Evolutionary conservation across 2,113 vertebrate genomes (phyloP).

Genomic region (Rhinichthys klamathensis): DNA sequence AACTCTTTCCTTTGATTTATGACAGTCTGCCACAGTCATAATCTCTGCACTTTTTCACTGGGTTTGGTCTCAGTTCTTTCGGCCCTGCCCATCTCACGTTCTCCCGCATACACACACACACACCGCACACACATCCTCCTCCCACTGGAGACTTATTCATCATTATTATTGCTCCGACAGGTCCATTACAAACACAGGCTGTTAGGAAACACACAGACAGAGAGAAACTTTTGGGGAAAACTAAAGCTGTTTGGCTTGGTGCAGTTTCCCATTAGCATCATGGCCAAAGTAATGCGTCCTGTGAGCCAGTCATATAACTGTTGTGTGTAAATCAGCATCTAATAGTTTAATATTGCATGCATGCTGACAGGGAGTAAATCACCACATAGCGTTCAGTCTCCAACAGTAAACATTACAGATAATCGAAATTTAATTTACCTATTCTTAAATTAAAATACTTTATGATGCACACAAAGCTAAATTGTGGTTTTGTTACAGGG

Average conservation of each 20-base stretch:
- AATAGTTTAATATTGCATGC: conserved; percentile 17
- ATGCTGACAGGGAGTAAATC: background rate
- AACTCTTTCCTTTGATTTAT: conserved; percentile 66
- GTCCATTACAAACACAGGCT: conserved; percentile 75
- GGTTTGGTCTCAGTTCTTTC: conserved; percentile 59
- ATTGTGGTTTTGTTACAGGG: background rate
- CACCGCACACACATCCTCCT: conserved; percentile 43
- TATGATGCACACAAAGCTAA: background rate
- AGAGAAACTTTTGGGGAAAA: conserved; percentile 62
- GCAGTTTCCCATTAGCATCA: conserved; percentile 54
- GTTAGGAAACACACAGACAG: conserved; percentile 58
- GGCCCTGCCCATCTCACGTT: conserved; percentile 43
- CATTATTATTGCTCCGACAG: conserved; percentile 75
- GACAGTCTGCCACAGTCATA: conserved; percentile 53
- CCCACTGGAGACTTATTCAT: conserved; percentile 70
- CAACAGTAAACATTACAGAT: conserved; percentile 11
- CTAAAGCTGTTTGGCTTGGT: conserved; percentile 52
- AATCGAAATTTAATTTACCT: background rate
- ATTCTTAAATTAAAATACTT: background rate
- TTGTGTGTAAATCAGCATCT: conserved; percentile 25
- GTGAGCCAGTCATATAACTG: background rate
- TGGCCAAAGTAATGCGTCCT: conserved; percentile 34
- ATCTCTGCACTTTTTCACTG: conserved; percentile 60
- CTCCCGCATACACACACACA: background rate
- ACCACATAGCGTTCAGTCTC: background rate